These are phyloP conservation scores for Hylaeus anthracinus DNA, from an alignment of 1,140 invertebrate genomes.

Conservation along the genomic window DNA sequence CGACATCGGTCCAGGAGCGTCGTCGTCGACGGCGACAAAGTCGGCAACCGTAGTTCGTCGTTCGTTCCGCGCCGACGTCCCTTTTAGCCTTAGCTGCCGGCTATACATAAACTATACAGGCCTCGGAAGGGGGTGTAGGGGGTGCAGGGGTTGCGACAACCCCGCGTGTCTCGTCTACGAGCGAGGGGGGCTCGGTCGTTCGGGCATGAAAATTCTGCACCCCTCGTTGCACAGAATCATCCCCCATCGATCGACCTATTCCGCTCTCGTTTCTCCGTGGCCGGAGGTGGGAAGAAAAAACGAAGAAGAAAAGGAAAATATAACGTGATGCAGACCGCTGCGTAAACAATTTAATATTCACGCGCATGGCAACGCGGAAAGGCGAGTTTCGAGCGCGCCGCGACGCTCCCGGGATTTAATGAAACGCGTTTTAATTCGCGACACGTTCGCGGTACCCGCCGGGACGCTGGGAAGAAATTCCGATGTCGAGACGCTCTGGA, in stretches of 20 bases:
- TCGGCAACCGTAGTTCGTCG: conserved; percentile 31
- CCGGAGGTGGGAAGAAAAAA: neutral
- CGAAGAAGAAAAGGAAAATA: neutral
- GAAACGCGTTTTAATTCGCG: conserved; percentile 37
- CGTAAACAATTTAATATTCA: conserved; percentile 49
- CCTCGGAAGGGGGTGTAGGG: neutral
- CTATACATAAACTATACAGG: conserved; percentile 61
- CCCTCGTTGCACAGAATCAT: conserved; percentile 69
- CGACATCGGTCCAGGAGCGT: conserved; percentile 15
- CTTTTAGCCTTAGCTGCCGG: conserved; percentile 64
- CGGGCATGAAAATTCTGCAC: conserved; percentile 68
- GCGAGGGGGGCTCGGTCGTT: conserved; percentile 57
- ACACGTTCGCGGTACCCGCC: neutral
- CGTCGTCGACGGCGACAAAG: conserved; percentile 20
- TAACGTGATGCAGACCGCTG: conserved; percentile 15
- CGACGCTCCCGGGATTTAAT: conserved; percentile 4
- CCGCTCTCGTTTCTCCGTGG: conserved; percentile 46
- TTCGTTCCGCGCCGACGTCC: conserved; percentile 35
- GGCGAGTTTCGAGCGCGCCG: no score
- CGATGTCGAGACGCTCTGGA: neutral
- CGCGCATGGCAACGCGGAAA: neutral
- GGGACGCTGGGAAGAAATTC: neutral
- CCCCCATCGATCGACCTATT: conserved; percentile 61
- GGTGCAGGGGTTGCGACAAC: conserved; percentile 50
- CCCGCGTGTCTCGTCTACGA: conserved; percentile 57